A percentile compares a stretch with the other conserved stretches of the same genome.
phyloP scores from a whole-genome alignment of 2,113 vertebrate species.

The Pampusana beccarii region DNA sequence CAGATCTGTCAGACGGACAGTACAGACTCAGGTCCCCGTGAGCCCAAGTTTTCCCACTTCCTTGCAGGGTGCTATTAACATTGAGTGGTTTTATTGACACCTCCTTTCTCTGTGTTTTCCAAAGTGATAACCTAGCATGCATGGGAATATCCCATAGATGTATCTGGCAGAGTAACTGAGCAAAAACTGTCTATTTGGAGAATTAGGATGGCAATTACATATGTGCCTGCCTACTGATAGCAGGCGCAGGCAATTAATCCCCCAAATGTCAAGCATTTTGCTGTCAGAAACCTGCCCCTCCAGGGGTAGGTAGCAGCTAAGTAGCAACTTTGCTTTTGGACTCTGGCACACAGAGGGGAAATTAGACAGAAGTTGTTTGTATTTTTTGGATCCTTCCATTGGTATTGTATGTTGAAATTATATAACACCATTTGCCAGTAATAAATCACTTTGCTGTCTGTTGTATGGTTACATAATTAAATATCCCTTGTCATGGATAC shows the following conservation, averaged over 20 bases:
- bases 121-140: not conserved
- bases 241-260: not conserved
- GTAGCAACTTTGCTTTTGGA: constrained; percentile 34
- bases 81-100: not conserved
- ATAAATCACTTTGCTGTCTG: constrained; percentile 47
- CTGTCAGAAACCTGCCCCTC: constrained; percentile 11
- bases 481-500: constrained; percentile 37
- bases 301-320: constrained; percentile 47
- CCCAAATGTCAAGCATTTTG: not conserved
- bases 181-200: not conserved
- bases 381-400: constrained; percentile 54
- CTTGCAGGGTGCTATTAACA: not conserved
- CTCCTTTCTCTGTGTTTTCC: not conserved
- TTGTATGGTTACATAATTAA: constrained; percentile 51
- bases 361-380: constrained; percentile 38
- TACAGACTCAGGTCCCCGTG: not conserved
- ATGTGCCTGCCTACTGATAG: not conserved
- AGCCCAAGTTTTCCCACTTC: not conserved
- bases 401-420: constrained; percentile 54
- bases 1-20: not conserved
- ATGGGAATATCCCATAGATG: not conserved
- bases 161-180: not conserved
- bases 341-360: not conserved
- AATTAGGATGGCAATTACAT: not conserved
- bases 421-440: constrained; percentile 40